phyloP scores from a whole-genome alignment of 2,113 vertebrate species.

The Campylomormyrus numenius region DNA sequence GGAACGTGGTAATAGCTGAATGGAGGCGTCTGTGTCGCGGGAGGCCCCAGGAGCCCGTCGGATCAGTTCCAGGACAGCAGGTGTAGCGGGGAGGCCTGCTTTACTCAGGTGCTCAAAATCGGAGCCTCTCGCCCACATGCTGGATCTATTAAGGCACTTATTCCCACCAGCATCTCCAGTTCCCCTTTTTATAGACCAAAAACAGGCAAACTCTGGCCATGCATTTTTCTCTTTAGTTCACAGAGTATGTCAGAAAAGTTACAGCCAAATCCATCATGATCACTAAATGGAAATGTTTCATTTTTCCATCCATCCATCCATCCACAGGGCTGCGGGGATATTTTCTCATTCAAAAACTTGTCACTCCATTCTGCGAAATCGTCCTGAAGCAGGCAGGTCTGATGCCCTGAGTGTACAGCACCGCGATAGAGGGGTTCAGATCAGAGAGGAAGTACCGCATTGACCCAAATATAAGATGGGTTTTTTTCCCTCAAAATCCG shows the following conservation, averaged over 20 bases:
- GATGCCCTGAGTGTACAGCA: neutral
- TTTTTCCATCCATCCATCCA: neutral
- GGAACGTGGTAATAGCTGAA: neutral
- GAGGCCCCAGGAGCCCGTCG: neutral
- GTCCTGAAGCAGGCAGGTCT: neutral
- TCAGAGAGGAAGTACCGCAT: neutral
- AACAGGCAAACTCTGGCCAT: neutral
- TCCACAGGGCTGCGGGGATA: neutral
- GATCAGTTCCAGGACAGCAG: neutral
- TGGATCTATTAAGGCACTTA: neutral
- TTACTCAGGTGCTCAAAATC: neutral
- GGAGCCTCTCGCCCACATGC: neutral
- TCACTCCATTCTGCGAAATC: neutral
- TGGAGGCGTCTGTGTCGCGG: neutral
- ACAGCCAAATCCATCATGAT: neutral
- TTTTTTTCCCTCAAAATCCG: no score
- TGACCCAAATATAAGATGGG: no score
- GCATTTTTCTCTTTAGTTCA: neutral
- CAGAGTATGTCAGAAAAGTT: neutral
- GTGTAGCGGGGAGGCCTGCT: neutral
- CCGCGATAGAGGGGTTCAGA: neutral
- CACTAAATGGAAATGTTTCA: neutral
- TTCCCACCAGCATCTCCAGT: neutral
- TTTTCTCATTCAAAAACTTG: neutral
- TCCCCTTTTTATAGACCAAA: neutral